phyloP scores from a whole-genome alignment of 1,140 invertebrate genomes.

The Apis florea region DNA sequence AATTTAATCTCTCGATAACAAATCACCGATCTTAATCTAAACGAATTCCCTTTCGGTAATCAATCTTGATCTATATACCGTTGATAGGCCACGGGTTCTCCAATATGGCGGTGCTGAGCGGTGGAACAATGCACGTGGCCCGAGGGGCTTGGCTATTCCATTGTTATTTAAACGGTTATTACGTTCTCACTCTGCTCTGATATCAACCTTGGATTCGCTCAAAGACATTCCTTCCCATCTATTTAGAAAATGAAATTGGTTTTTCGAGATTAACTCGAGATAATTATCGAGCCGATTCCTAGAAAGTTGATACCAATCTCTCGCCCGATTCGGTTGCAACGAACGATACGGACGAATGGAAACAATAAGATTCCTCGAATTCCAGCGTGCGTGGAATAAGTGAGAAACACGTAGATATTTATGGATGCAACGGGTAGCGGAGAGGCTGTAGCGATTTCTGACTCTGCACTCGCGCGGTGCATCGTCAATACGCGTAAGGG shows the following conservation, averaged over 20 bases:
- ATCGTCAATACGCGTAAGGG: background rate
- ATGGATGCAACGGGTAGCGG: conserved; percentile 18
- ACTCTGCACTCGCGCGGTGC: background rate
- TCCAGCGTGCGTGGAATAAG: background rate
- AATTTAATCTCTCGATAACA: background rate
- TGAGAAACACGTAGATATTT: conserved; percentile 33
- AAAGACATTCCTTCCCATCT: background rate
- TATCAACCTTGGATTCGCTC: background rate
- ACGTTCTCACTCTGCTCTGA: conserved; percentile 4
- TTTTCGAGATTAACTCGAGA: background rate
- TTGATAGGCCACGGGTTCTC: conserved; percentile 20
- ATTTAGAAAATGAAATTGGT: too few relatives aligned
- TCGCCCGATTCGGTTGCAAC: too few relatives aligned
- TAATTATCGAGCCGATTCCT: background rate
- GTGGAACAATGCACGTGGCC: conserved; percentile 19
- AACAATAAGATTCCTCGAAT: conserved; percentile 22
- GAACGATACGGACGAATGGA: background rate
- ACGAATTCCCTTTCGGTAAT: background rate
- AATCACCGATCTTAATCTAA: background rate
- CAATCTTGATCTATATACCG: background rate
- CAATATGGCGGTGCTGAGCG: conserved; percentile 13
- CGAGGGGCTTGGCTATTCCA: conserved; percentile 23
- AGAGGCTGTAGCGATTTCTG: conserved; percentile 7
- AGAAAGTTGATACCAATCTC: background rate
- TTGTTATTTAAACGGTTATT: conserved; percentile 36